Conservation (phyloP, 2,888 invertebrate genomes). For the Xestia ashworthii region DNA sequence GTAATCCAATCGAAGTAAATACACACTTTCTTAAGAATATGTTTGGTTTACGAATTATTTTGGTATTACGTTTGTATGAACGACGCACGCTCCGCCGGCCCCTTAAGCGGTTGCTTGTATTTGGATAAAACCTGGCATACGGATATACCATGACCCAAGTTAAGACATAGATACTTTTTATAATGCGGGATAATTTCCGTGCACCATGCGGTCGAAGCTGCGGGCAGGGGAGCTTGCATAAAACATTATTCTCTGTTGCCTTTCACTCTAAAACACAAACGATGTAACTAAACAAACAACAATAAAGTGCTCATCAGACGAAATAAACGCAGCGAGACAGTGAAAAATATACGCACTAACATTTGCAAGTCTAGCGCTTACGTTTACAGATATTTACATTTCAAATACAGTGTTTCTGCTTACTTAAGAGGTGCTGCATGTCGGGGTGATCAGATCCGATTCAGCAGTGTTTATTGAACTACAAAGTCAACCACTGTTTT, state of each 20-base stretch:
- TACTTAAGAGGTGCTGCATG: background rate
- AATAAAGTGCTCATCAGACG: slow-evolving; percentile 25
- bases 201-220: background rate
- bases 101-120: too few species aligned
- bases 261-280: slow-evolving; percentile 11
- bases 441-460: background rate
- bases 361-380: slow-evolving; percentile 21
- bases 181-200: too few species aligned
- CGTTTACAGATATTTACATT: slow-evolving; percentile 12
- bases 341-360: slow-evolving; percentile 20
- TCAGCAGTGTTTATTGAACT: background rate
- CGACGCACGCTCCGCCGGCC: too few species aligned
- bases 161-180: too few species aligned
- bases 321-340: slow-evolving; percentile 8
- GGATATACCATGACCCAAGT: too few species aligned
- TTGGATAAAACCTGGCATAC: too few species aligned
- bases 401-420: slow-evolving; percentile 4
- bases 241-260: background rate
- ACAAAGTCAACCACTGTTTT: too few species aligned
- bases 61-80: too few species aligned
- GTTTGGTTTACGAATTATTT: too few species aligned
- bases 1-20: too few species aligned
- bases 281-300: slow-evolving; percentile 13
- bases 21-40: too few species aligned
- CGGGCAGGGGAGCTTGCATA: background rate